Conservation (phyloP, 2,797 vertebrate genomes). For the Gallinago stenura region DNA sequence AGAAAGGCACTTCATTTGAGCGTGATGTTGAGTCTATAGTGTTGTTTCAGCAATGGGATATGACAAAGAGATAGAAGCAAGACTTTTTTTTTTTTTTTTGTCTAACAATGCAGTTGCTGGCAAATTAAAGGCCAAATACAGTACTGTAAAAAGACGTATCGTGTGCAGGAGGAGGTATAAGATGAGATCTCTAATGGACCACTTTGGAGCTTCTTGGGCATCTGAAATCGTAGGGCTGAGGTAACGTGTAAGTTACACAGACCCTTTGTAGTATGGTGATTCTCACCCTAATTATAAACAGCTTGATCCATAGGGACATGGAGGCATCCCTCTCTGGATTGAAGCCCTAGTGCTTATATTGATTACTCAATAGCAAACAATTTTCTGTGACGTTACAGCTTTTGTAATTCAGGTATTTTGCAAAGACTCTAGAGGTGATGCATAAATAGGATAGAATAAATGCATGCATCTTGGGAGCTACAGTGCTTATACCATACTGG, state of each 20-base stretch:
- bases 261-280: not conserved
- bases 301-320: not conserved
- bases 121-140: not conserved
- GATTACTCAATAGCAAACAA: not conserved
- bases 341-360: not conserved
- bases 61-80: not conserved
- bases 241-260: not conserved
- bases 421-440: not conserved
- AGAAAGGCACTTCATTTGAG: not conserved
- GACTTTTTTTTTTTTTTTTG: not conserved
- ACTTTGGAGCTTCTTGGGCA: not conserved
- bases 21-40: not conserved
- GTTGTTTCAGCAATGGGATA: not conserved
- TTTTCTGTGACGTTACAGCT: not conserved
- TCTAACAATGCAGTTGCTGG: not conserved
- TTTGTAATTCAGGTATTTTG: not conserved
- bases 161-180: not conserved
- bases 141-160: not conserved
- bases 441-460: not conserved
- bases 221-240: not conserved
- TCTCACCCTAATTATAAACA: not conserved
- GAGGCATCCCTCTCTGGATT: not conserved
- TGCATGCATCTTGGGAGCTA: not conserved
- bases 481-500: not conserved
- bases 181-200: not conserved